phyloP scores from a whole-genome alignment of 2,797 vertebrate genomes.

The Galaxias olidus region DNA sequence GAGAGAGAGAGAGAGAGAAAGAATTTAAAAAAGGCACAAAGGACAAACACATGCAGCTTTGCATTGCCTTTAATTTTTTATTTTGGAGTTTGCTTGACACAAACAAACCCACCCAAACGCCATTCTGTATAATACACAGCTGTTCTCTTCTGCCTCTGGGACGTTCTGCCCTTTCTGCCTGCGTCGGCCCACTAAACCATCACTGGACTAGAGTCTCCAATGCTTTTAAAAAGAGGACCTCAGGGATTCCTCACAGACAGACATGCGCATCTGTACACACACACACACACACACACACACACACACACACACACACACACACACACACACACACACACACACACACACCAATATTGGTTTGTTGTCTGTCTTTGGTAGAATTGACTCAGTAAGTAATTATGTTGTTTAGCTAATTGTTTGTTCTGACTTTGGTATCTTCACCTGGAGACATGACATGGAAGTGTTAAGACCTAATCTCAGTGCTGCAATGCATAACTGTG shows the following conservation, averaged over 20 bases:
- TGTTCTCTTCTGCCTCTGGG: too few species aligned
- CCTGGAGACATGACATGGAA: conserved; percentile 36
- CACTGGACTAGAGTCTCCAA: too few species aligned
- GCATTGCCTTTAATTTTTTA: conserved; percentile 69
- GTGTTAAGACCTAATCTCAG: conserved; percentile 25
- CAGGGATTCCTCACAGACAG: too few species aligned
- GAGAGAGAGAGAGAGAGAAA: neutral
- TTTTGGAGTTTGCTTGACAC: conserved; percentile 40
- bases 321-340: neutral
- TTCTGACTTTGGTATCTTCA: conserved; percentile 23
- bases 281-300: conserved; percentile 34
- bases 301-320: neutral
- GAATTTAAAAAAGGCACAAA: conserved; percentile 75
- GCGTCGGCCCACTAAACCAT: too few species aligned
- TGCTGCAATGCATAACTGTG: conserved; percentile 39
- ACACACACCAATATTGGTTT: conserved; percentile 19
- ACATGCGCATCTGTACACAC: too few species aligned
- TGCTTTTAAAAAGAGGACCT: too few species aligned
- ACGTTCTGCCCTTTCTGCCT: too few species aligned
- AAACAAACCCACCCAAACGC: neutral
- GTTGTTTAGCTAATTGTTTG: conserved; percentile 46
- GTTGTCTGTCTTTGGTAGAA: conserved; percentile 58
- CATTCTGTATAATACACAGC: too few species aligned
- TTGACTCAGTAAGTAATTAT: conserved; percentile 40
- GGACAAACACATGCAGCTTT: conserved; percentile 55